Conservation (phyloP, 1,140 invertebrate genomes). For the Neodiprion pinetum region DNA sequence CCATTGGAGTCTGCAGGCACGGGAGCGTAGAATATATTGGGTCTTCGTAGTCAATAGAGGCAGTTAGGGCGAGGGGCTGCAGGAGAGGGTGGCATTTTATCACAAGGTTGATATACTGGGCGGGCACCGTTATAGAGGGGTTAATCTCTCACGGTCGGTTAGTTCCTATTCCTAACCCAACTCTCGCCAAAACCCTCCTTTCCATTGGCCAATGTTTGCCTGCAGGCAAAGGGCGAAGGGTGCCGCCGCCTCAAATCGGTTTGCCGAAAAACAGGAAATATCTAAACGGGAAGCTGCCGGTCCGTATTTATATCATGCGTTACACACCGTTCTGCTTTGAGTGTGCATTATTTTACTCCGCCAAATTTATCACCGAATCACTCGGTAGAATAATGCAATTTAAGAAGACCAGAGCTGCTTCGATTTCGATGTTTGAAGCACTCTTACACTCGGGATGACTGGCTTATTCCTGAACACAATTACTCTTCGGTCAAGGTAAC, state of each 20-base stretch:
- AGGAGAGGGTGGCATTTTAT: conserved; percentile 60
- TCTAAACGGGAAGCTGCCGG: neutral
- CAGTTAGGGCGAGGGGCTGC: conserved; percentile 59
- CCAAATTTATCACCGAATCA: no score
- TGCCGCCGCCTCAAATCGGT: neutral
- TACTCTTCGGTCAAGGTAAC: no score
- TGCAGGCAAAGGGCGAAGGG: conserved; percentile 8
- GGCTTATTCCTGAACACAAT: no score
- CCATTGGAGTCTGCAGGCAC: conserved; percentile 57
- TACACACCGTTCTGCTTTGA: no score
- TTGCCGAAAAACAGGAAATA: conserved; percentile 2
- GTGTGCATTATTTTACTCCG: no score
- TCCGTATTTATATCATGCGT: no score
- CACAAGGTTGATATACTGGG: conserved; percentile 62
- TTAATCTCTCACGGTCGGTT: conserved; percentile 65
- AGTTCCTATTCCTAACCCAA: conserved; percentile 60
- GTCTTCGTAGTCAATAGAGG: conserved; percentile 62
- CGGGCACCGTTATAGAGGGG: conserved; percentile 57
- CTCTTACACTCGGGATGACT: no score
- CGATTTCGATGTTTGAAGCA: no score
- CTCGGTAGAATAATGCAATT: no score
- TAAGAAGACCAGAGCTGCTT: no score
- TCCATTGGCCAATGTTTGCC: conserved; percentile 4
- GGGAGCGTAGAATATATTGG: conserved; percentile 60
- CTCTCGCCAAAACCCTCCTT: conserved; percentile 13